Evolutionary conservation across 2,888 invertebrate genomes (phyloP).

Genomic region (Neelides folsomi): DNA sequence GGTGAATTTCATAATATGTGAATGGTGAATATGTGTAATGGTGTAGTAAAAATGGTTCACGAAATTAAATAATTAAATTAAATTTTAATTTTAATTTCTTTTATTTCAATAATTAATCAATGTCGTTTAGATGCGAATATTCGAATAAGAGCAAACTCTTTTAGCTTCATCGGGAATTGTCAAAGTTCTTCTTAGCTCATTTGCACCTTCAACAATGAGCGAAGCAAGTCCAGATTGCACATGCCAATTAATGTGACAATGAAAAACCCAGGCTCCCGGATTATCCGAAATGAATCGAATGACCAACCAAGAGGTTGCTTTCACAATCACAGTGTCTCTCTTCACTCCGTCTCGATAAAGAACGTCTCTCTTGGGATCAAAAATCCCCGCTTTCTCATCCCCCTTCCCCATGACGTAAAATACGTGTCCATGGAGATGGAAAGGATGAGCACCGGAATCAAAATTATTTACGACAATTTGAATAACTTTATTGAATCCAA

Average conservation of each 20-base stretch:
- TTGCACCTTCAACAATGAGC: conserved; percentile 6
- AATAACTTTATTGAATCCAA: conserved; percentile 12
- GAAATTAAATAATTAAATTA: too few species aligned
- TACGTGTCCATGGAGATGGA: conserved; percentile 26
- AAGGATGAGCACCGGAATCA: conserved; percentile 18
- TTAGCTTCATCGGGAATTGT: too few species aligned
- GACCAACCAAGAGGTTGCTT: conserved; percentile 14
- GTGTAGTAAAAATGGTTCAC: too few species aligned
- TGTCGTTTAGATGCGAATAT: too few species aligned
- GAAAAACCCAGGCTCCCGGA: conserved; percentile 17
- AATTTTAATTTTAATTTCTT: too few species aligned
- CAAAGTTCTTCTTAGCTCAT: background rate
- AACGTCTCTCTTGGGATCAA: conserved; percentile 5
- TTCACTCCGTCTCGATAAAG: conserved; percentile 5
- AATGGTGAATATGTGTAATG: too few species aligned
- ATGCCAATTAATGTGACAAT: conserved; percentile 23
- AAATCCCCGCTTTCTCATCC: conserved; percentile 9
- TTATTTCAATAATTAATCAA: too few species aligned
- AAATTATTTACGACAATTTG: conserved; percentile 21
- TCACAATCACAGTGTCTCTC: conserved; percentile 15
- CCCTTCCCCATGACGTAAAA: conserved; percentile 24
- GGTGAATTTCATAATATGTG: too few species aligned
- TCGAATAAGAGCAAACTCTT: too few species aligned
- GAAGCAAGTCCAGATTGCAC: conserved; percentile 12
- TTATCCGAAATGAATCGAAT: conserved; percentile 18